Conservation (phyloP, 1,140 invertebrate species). For the Diorhabda sublineata region DNA sequence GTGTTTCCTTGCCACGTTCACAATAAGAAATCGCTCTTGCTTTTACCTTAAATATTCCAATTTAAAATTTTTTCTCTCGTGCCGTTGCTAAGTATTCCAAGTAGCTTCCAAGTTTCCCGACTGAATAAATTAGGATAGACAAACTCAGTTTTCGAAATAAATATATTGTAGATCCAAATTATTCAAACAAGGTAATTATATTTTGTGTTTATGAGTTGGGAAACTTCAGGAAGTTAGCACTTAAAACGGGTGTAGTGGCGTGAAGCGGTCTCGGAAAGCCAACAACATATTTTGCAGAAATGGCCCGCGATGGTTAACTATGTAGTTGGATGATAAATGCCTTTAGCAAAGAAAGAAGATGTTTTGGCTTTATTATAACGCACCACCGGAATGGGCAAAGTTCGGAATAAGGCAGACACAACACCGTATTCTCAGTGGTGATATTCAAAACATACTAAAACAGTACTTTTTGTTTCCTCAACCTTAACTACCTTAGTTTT, state of each 20-base stretch:
- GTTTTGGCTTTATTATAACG: slow-evolving; percentile 40
- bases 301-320: slow-evolving; percentile 21
- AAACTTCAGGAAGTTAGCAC: slow-evolving; percentile 11
- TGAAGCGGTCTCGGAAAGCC: not conserved
- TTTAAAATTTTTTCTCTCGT: no score
- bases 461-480: not conserved
- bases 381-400: slow-evolving; percentile 39
- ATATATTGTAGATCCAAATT: slow-evolving; percentile 14
- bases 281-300: slow-evolving; percentile 25
- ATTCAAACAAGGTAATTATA: slow-evolving; percentile 15
- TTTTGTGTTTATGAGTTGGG: slow-evolving; percentile 9
- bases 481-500: slow-evolving; percentile 1
- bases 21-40: not conserved
- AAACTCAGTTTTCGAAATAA: slow-evolving; percentile 1
- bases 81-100: not conserved
- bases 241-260: slow-evolving; percentile 6
- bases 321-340: slow-evolving; percentile 37
- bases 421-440: slow-evolving; percentile 13
- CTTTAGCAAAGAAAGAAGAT: slow-evolving; percentile 35
- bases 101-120: not conserved
- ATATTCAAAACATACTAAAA: slow-evolving; percentile 3
- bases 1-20: not conserved
- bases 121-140: not conserved
- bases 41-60: no score
- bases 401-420: slow-evolving; percentile 36